A percentile compares a stretch with the other conserved stretches of the same genome.
These are phyloP conservation scores for Panorpa germanica DNA, from an alignment of 2,888 invertebrate species.

Conservation along the genomic window DNA sequence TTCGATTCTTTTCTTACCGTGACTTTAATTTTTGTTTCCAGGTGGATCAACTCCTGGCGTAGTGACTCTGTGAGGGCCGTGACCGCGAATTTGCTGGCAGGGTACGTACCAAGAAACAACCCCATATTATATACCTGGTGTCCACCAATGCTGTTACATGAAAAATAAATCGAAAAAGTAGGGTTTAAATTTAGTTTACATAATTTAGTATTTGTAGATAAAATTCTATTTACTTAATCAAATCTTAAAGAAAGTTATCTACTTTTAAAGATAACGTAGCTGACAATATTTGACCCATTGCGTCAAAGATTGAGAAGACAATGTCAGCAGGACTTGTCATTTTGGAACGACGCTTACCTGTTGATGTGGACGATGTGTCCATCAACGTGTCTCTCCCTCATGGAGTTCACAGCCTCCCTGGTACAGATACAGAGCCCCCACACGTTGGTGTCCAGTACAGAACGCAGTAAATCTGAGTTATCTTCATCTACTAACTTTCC, in stretches of 20 bases:
- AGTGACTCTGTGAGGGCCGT: constrained; percentile 34
- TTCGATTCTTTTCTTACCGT: constrained; percentile 8
- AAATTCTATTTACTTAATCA: too few relatives aligned
- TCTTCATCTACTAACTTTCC: too few relatives aligned
- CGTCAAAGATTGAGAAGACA: too few relatives aligned
- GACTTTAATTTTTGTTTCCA: constrained; percentile 5
- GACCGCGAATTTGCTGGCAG: constrained; percentile 36
- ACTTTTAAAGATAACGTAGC: too few relatives aligned
- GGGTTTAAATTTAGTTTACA: too few relatives aligned
- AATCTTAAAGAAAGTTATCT: too few relatives aligned
- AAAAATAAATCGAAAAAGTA: too few relatives aligned
- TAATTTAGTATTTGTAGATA: constrained; percentile 15
- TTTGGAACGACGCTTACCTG: constrained; percentile 24
- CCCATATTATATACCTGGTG: too few relatives aligned
- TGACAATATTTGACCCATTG: constrained; percentile 9
- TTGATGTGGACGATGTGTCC: constrained; percentile 28
- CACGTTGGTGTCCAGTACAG: constrained; percentile 27
- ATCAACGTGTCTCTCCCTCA: constrained; percentile 22
- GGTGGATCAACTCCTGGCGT: constrained; percentile 29
- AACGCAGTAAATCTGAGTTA: constrained; percentile 16
- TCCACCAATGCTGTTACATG: constrained; percentile 12
- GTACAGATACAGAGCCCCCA: constrained; percentile 26
- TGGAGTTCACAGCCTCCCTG: constrained; percentile 26
- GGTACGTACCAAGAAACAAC: constrained; percentile 33
- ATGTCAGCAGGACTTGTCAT: too few relatives aligned